A percentile compares a stretch with the other conserved stretches of the same genome.
phyloP scores from a whole-genome alignment of 2,888 invertebrate species.

The Stenotaenia linearis region DNA sequence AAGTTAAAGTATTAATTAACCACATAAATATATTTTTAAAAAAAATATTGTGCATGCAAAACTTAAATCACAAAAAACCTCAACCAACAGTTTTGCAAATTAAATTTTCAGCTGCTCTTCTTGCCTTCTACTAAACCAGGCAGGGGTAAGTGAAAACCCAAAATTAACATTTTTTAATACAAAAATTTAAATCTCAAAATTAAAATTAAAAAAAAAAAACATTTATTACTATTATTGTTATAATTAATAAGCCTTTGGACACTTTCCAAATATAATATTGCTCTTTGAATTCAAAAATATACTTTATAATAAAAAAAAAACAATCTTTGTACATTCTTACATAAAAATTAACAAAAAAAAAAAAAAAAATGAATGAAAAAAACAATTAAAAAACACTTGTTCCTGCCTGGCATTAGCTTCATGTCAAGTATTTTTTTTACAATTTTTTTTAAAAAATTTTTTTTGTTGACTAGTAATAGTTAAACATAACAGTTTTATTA shows the following conservation, averaged over 20 bases:
- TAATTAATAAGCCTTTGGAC: neutral
- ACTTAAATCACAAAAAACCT: constrained; percentile 5
- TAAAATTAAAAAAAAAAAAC: neutral
- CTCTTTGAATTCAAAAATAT: neutral
- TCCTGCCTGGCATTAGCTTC: constrained; percentile 32
- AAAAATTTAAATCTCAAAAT: neutral
- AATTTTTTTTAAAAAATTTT: neutral
- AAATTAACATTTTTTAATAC: neutral
- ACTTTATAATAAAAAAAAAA: neutral
- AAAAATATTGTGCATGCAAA: constrained; percentile 13
- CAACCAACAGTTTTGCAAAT: constrained; percentile 11
- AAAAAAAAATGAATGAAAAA: constrained; percentile 40
- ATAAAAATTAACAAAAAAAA: neutral
- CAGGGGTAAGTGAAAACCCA: neutral
- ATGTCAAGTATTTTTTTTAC: neutral
- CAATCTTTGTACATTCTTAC: neutral
- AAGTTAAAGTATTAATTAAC: constrained; percentile 5
- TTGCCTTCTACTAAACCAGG: constrained; percentile 26
- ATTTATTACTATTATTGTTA: neutral
- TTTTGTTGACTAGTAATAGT: constrained; percentile 31
- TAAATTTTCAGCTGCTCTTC: constrained; percentile 31
- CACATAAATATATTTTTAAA: neutral
- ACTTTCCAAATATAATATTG: neutral
- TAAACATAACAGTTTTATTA: constrained; percentile 28
- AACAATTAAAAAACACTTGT: constrained; percentile 46